Percentiles rank a stretch among this genome's conserved stretches.
Evolutionary conservation across 2,888 invertebrate genomes (phyloP).

Genomic region (Mycalesis mineus): DNA sequence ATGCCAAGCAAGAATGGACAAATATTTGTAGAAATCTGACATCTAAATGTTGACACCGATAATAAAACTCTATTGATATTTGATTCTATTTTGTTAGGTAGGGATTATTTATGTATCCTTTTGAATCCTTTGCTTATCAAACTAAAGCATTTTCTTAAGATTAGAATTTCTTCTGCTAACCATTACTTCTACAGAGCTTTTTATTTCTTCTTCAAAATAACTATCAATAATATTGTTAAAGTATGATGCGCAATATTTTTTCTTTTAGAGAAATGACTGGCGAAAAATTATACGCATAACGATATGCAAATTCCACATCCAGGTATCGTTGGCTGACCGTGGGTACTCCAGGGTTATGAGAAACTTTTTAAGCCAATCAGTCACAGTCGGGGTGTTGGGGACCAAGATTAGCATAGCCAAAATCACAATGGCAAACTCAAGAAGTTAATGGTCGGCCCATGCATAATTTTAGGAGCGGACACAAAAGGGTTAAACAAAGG

Average conservation of each 20-base stretch:
- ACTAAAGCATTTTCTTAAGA: too few species aligned
- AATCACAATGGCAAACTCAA: constrained; percentile 63
- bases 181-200: too few species aligned
- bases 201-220: too few species aligned
- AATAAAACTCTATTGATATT: too few species aligned
- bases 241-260: not conserved
- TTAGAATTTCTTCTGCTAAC: too few species aligned
- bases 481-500: constrained; percentile 72
- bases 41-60: too few species aligned
- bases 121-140: too few species aligned
- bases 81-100: too few species aligned
- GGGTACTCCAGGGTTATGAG: constrained; percentile 45
- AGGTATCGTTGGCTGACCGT: constrained; percentile 52
- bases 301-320: constrained; percentile 47
- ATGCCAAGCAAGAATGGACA: too few species aligned
- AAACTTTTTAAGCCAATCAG: constrained; percentile 60
- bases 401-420: constrained; percentile 63
- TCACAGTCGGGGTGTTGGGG: constrained; percentile 58
- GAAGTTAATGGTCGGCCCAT: constrained; percentile 65
- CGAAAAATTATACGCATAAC: constrained; percentile 34
- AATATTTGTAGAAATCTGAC: too few species aligned
- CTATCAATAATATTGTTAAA: not conserved
- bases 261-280: constrained; percentile 6
- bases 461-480: constrained; percentile 55
- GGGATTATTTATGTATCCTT: too few species aligned